Evolutionary conservation across 2,797 vertebrate genomes (phyloP).

Genomic region (Capromys pilorides): DNA sequence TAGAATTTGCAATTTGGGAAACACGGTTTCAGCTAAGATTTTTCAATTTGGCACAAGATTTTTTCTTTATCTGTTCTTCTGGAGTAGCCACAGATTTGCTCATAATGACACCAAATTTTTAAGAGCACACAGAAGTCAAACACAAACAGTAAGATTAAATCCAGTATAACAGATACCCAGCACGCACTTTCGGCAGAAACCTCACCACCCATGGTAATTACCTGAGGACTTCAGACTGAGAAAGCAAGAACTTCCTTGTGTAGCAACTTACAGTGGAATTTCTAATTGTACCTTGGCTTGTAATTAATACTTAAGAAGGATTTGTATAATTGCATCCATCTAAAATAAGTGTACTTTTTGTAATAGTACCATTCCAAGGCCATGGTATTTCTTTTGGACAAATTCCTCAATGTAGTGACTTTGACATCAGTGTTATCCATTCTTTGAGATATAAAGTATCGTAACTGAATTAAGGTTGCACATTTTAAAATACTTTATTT

Average conservation of each 20-base stretch:
- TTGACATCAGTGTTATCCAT: neutral
- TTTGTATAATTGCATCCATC: neutral
- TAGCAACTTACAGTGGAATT: neutral
- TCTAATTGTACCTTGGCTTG: neutral
- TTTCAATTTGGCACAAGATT: neutral
- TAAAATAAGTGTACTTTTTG: neutral
- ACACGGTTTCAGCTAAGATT: neutral
- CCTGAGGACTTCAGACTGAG: neutral
- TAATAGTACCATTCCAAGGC: neutral
- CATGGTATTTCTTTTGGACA: neutral
- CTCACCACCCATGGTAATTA: neutral
- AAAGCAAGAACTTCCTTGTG: neutral
- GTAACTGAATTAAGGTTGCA: neutral
- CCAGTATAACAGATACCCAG: neutral
- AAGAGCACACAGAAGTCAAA: neutral
- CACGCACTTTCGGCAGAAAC: neutral
- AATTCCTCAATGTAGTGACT: neutral
- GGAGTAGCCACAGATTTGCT: neutral
- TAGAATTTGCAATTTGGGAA: neutral
- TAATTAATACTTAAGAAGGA: neutral
- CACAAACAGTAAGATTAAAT: neutral
- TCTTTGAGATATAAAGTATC: neutral
- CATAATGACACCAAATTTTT: neutral
- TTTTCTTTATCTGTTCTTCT: neutral
- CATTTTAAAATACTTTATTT: neutral